A percentile compares a stretch with the other conserved stretches of the same genome.
Evolutionary conservation across 2,797 vertebrate genomes (phyloP).

Genomic region (Alcedo atthis): DNA sequence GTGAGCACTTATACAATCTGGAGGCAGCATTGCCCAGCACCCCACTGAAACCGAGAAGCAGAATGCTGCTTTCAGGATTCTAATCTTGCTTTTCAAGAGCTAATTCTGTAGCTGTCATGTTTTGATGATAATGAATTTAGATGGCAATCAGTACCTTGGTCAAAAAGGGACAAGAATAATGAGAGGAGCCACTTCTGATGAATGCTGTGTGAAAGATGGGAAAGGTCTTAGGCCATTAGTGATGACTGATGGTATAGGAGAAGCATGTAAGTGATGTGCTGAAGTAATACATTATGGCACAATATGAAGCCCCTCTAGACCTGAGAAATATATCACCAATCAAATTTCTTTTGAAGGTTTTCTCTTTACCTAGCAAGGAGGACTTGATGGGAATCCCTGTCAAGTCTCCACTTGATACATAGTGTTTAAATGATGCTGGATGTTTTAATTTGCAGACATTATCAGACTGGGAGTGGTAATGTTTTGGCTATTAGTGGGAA

Average conservation of each 20-base stretch:
- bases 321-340: constrained; percentile 51
- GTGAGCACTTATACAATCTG: constrained; percentile 11
- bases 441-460: constrained; percentile 23
- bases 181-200: constrained; percentile 45
- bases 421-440: constrained; percentile 24
- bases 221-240: constrained; percentile 39
- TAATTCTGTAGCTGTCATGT: constrained; percentile 21
- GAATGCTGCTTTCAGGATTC: constrained; percentile 8
- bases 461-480: not conserved
- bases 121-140: constrained; percentile 50
- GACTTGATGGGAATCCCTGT: constrained; percentile 54
- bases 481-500: not conserved
- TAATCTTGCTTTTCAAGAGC: not conserved
- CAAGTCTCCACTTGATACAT: not conserved
- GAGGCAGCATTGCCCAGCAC: not conserved
- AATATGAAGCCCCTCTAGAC: constrained; percentile 43
- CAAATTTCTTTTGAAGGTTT: constrained; percentile 60
- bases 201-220: constrained; percentile 31
- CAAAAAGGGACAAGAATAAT: constrained; percentile 48
- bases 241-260: constrained; percentile 54
- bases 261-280: constrained; percentile 56
- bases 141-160: constrained; percentile 38
- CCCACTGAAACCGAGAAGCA: not conserved
- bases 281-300: constrained; percentile 59
- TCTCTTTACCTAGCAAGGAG: constrained; percentile 25